Base-by-base conservation (phyloP, 2,888 invertebrate genomes). In the Trachelus iudaicus region DNA sequence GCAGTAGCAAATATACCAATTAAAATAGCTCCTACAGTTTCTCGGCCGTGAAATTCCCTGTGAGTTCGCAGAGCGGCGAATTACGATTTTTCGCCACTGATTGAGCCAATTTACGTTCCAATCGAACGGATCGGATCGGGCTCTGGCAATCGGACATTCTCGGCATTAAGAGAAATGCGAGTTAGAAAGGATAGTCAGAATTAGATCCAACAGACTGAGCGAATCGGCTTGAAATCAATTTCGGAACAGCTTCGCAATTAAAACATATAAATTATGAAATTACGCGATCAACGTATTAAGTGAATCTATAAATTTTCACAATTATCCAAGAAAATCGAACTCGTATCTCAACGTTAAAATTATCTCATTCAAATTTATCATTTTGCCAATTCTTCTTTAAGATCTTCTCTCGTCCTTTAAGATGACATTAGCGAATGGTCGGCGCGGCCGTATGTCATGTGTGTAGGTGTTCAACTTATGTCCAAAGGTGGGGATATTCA, bases 381-480 rank as follows among this genome's bases (percentile, higher is more conserved):
- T 56, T 9, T 56, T 1, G 56, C 23, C 56, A 56, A 23, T 56
- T 56, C 56, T 23, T 23, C 9, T 23, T 40, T 23, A 56, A 56
- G 23, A 56, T 56, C 76, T 76, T 37, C 71, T 76, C 71, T 71
- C 15, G 71, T 34, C 33, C 30, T 34, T 71, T 71, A 71, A 71
- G 71, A 71, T 71, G 71, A 71, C 71, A 71, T 69, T 73, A 69
- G 73, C 34, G 69, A 73, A 74, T 75, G 81, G 84, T 85, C 85
- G 81, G 31, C 82, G 80, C 80, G 85, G 77, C 79, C 83, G 81
- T 37, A 76, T 69, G 73, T 40, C 86, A 88, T 87, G 85, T 83
- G 87, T 88, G 88, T 88, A 89, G 86, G 86, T 88, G 87, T 87
- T 83, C 79, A 83, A 84, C 85, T 83, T 86, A 86, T 85, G 86